Evolutionary conservation across 2,113 vertebrate genomes (phyloP).

Genomic region (Pipa parva): DNA sequence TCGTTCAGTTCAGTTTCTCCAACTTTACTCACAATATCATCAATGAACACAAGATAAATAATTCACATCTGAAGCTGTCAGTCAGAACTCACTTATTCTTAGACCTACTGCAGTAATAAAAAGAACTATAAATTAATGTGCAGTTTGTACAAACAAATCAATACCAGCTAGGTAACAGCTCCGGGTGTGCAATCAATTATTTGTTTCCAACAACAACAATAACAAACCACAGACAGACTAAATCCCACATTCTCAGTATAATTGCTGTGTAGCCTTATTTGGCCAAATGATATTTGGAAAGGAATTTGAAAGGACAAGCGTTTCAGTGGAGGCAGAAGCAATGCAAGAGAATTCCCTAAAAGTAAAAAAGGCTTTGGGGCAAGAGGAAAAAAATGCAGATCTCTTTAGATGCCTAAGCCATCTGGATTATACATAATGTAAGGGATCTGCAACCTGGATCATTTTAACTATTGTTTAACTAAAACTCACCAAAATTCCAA

Average conservation of each 20-base stretch:
- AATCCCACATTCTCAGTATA: background rate
- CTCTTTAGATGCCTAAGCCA: background rate
- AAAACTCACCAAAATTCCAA: background rate
- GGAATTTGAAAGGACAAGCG: background rate
- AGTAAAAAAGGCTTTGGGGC: background rate
- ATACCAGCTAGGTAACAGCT: slow-evolving; percentile 4
- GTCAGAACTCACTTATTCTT: too few species aligned
- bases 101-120: too few species aligned
- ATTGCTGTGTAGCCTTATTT: slow-evolving; percentile 13
- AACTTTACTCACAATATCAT: too few species aligned
- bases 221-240: background rate
- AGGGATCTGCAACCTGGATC: background rate
- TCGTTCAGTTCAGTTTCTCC: too few species aligned
- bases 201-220: slow-evolving; percentile 7
- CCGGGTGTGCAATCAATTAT: slow-evolving; percentile 16
- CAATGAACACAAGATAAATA: too few species aligned
- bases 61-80: too few species aligned
- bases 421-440: background rate
- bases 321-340: background rate
- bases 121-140: background rate
- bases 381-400: background rate
- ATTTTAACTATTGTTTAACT: background rate
- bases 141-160: slow-evolving; percentile 27
- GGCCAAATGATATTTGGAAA: background rate
- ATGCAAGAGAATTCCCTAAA: background rate